Conservation (phyloP, 2,113 vertebrate species). For the Elephas maximus region DNA sequence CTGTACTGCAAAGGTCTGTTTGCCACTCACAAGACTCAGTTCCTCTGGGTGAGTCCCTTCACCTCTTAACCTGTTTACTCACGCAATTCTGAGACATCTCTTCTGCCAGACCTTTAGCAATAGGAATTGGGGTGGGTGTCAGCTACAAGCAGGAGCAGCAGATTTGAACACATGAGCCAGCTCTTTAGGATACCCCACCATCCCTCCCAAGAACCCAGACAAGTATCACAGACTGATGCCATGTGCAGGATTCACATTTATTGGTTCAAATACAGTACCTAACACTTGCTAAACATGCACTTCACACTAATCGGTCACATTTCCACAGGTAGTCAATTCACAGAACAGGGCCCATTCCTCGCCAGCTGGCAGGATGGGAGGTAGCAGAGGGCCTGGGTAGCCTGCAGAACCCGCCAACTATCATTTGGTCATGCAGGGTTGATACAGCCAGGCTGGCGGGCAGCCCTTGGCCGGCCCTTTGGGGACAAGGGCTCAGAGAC, state of each 20-base stretch:
- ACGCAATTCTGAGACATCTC: not conserved
- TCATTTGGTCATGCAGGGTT: conserved; percentile 76
- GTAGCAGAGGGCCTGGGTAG: conserved; percentile 81
- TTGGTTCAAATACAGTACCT: conserved; percentile 98
- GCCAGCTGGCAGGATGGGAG: conserved; percentile 78
- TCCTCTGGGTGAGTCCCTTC: not conserved
- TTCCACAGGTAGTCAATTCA: conserved; percentile 99
- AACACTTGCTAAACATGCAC: conserved; percentile 99
- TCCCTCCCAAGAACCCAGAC: conserved; percentile 13
- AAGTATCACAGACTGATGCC: conserved; percentile 64
- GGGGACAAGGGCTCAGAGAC: conserved; percentile 82
- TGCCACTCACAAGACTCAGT: not conserved
- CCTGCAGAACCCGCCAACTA: conserved; percentile 83
- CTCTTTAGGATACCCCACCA: not conserved
- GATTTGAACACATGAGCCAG: not conserved
- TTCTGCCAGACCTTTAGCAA: not conserved
- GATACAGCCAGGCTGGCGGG: conserved; percentile 75
- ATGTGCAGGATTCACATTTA: conserved; percentile 98
- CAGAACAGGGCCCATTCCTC: conserved; percentile 89
- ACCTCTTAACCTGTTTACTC: not conserved
- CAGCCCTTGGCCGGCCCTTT: conserved; percentile 80
- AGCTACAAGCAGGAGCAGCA: not conserved
- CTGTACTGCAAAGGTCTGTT: not conserved
- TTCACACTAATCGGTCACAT: conserved; percentile 98
- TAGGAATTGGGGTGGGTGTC: too few species aligned